Percentiles rank a stretch among this genome's conserved stretches.
Conservation (phyloP, 2,888 invertebrate genomes). For the Drosophila nr. perissopoda region DNA sequence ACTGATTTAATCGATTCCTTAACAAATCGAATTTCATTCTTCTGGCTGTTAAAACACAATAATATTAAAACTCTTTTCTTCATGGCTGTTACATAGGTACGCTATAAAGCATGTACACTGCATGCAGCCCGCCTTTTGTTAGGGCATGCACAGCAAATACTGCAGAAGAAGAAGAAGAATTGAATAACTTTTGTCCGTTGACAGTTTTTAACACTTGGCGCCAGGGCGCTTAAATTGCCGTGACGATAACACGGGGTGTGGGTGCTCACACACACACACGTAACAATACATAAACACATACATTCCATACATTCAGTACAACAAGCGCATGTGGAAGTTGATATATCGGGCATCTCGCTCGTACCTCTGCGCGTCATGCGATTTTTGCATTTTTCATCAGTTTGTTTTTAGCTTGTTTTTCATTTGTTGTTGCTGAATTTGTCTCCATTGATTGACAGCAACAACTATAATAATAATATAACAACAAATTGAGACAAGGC, state of each 20-base stretch:
- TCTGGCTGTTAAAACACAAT: no score
- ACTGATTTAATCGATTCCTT: neutral
- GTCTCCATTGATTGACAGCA: constrained; percentile 71
- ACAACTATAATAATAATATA: constrained; percentile 59
- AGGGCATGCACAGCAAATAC: constrained; percentile 7
- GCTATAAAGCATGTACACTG: constrained; percentile 1
- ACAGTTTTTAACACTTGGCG: constrained; percentile 60
- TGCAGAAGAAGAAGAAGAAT: constrained; percentile 3
- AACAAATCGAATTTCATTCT: accelerated
- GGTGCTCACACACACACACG: constrained; percentile 16
- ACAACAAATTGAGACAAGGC: constrained; percentile 65
- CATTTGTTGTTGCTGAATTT: constrained; percentile 37
- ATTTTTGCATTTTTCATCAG: constrained; percentile 23
- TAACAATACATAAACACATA: neutral
- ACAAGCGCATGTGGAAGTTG: constrained; percentile 20
- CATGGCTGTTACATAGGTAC: neutral
- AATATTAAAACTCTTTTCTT: neutral
- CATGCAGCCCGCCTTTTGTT: neutral
- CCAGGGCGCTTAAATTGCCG: constrained; percentile 71
- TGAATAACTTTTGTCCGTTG: constrained; percentile 46
- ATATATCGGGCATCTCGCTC: neutral
- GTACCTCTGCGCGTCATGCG: constrained; percentile 10
- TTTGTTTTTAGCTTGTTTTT: constrained; percentile 6
- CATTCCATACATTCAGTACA: neutral
- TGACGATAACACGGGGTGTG: constrained; percentile 43